Evolutionary conservation across 2,888 invertebrate genomes (phyloP), one percentile per base, ranked within the genome.

Genomic region (Lasioglossum morio): DNA sequence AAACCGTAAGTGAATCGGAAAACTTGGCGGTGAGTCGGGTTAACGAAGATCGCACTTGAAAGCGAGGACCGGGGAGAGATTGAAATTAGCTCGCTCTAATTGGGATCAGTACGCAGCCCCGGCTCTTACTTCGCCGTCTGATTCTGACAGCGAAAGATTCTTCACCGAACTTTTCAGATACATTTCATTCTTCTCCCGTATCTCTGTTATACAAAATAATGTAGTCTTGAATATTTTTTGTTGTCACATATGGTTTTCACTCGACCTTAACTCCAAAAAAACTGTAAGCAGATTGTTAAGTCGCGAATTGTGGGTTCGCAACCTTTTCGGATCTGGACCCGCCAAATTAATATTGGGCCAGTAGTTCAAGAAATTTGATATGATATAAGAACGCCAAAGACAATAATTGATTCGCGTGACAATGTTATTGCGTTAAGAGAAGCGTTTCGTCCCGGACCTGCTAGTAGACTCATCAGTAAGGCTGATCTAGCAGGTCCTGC

Each of bases 1-100:
- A 90, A 90, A 90, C 90, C 79, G 87, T 86, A 90, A 90, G 89
- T 87, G 89, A 90, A 86, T 86, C 85, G 85, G 84, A 89, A 90
- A 90, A 82, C 85, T 86, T 73, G 72, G 53, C 53, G 80, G 53
- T 43, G 70, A 73, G 80, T 43, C 73, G 76, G 70, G 86, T 84
- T 90, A 90, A 89, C 83, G 87, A 88, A 85, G 80, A 86, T 83
- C 81, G 57, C 46, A 72, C 79, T 82, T 81, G 80, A 85, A 40
- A 23, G 16, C 16, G 34, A 70, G 60, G 72, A 76, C 72, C n/a
- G 53, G 69, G n/a, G 74, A 60, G 70, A 60, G 74, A 74, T 46
- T 48, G 23, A 66, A 77, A 69, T 57, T 85, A 53, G 46, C 74
- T 57, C 14, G 40, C 63, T 75, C 48, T 40, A 30, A 27, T 43